Base-by-base conservation (phyloP, 1,140 invertebrate genomes). In the Zaprionus africanus region DNA sequence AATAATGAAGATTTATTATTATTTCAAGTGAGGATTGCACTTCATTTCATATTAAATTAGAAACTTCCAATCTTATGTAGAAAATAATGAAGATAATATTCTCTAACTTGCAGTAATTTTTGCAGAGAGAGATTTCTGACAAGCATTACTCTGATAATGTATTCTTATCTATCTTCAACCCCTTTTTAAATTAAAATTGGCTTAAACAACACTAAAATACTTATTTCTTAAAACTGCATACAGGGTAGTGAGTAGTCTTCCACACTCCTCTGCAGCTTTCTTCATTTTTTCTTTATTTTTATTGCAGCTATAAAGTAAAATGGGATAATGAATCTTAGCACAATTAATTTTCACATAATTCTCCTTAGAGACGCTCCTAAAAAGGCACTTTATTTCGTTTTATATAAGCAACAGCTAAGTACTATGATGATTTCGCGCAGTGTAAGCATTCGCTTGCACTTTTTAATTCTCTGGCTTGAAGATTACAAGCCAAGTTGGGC, bases 401-500 rank as follows among this genome's bases (percentile, higher is more conserved):
- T 46, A 46, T 46, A 7, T 46, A 46, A 19, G 7, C 41, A 46
- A 17, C n/a, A 46, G n/a, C 41, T 46, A 46, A 46, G 41, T 46
- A 17, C 2, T 7, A 4, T 34, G 17, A 6, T 9, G n/a, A 46
- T 51, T 51, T 51, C 22, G 46, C 46, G 7, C 46, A 51, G 46
- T 51, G 46, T 51, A 51, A 2, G 5, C 41, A 46, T 46, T 46
- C 46, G 46, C 46, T 51, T 46, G 41, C 41, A 46, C 41, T 46
- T 46, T 46, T 46, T 46, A 46, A 46, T 46, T 46, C 41, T 46
- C 41, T 46, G n/a, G 41, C 41, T 17, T 17, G n/a, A 46, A n/a
- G 46, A 19, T 51, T 19, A 13, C 11, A 24, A 41, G 12, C 46
- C 17, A 73, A 72, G 60, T 81, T 81, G 76, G 22, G 53, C 43